Base-by-base conservation (phyloP, 2,888 invertebrate species). In the Amphimallon solstitiale region DNA sequence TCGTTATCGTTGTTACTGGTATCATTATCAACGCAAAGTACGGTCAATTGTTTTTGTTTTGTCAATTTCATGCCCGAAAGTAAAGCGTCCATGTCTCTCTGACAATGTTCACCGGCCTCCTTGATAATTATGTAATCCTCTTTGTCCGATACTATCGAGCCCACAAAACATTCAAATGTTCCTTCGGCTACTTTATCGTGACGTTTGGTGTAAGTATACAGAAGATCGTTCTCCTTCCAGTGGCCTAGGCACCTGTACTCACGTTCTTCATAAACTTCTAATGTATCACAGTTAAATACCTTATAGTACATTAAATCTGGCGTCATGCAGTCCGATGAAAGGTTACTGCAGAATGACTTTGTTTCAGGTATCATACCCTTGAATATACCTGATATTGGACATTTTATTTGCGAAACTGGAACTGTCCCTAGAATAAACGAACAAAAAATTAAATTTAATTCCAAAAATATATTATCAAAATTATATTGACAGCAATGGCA, bases 281-380 rank as follows among this genome's bases (percentile, higher is more conserved):
- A 79, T 40, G 86, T 84, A 60, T 82, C 82, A 75, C 90, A 90
- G 70, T 87, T 86, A 59, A 85, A 86, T 12, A 89, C 88, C 75
- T 86, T 87, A 76, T 88, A 89, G 73, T 88, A 87, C 89, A 90
- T 89, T 59, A 87, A 83, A 76, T 89, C 88, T 3, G 86, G 86
- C 3, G 87, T 86, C 71, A 85, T 83, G 77, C 89, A 89, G 74
- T 89, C 88, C 52, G 89, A 89, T 76, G 87, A 87, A 35, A 90
- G 79, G 78, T 88, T 88, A 10, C 89, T 88, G 75, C 90, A 90
- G 67, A 88, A 82, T 23, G 85, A 84, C n/a, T 77, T 75, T 1
- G 82, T 82, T 76, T 89, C 88, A 15, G 89, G 88, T 72, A 89
- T 87, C 59, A 82, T 79, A n/a, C 90, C 90, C 10, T 84, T 85